Base-by-base conservation (phyloP, 2,888 invertebrate genomes). In the Nineta flava region DNA sequence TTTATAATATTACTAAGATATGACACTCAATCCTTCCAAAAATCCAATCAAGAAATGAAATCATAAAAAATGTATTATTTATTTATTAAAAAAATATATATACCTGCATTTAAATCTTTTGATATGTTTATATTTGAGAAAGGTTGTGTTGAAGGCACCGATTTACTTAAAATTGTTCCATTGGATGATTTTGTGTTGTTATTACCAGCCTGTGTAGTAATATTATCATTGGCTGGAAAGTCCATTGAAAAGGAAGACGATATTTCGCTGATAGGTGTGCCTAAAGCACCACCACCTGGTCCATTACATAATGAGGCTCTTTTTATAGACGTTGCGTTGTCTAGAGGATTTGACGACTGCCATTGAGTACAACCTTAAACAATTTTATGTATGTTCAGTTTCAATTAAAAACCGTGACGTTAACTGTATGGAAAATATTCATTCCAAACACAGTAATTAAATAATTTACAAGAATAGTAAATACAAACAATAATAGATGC, bases 31-130 rank as follows among this genome's bases (percentile, higher is more conserved):
- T n/a, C n/a, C n/a, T n/a, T n/a, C n/a, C n/a, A n/a, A n/a, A n/a
- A n/a, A n/a, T n/a, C n/a, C n/a, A n/a, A n/a, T n/a, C n/a, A n/a
- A n/a, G n/a, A n/a, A n/a, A n/a, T n/a, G n/a, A n/a, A n/a, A n/a
- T n/a, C n/a, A n/a, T n/a, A n/a, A n/a, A n/a, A n/a, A n/a, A n/a
- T n/a, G n/a, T n/a, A n/a, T n/a, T n/a, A n/a, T n/a, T n/a, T n/a
- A n/a, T n/a, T n/a, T n/a, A n/a, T n/a, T n/a, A n/a, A n/a, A n/a
- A n/a, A n/a, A n/a, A n/a, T n/a, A n/a, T n/a, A n/a, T n/a, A n/a
- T 56, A 68, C 70, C 68, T 46, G 72, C 72, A 61, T 74, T 74
- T 26, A 74, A 64, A 58, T 73, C 73, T 56, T 72, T 74, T 21
- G 68, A 67, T 55, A 53, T 59, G 57, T 47, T 55, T 15, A 58